Evolutionary conservation across 1,140 invertebrate species (phyloP).

Genomic region (Brachionus paranguensis): DNA sequence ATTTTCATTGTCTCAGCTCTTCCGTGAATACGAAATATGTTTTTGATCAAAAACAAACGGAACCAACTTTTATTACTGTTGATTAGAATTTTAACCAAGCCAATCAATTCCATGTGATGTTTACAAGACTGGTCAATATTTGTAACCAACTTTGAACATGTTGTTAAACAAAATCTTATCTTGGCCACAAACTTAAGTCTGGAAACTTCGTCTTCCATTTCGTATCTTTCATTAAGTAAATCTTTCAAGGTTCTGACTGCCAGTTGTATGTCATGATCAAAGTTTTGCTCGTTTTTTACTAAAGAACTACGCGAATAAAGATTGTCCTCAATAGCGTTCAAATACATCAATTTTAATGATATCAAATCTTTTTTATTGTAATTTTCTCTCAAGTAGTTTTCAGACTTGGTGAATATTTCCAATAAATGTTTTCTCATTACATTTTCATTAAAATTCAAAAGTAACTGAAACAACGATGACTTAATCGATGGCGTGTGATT

Average conservation of each 20-base stretch:
- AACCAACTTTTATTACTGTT: background rate
- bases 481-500: background rate
- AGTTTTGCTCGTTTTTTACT: background rate
- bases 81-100: background rate
- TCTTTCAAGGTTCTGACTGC: background rate
- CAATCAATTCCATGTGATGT: background rate
- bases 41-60: conserved; percentile 3
- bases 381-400: background rate
- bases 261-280: background rate
- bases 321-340: background rate
- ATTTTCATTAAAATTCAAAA: background rate
- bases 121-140: background rate
- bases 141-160: background rate
- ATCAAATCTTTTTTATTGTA: background rate
- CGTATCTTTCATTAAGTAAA: background rate
- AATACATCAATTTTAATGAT: conserved; percentile 17
- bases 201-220: background rate
- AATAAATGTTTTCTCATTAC: background rate
- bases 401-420: background rate
- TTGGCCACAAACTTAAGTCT: background rate
- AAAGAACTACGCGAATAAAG: background rate
- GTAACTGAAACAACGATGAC: background rate
- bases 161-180: conserved; percentile 4
- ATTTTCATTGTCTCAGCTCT: background rate
- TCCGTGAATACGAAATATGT: background rate